Conservation (phyloP, 2,113 vertebrate species). For the Tylochromis polylepis region DNA sequence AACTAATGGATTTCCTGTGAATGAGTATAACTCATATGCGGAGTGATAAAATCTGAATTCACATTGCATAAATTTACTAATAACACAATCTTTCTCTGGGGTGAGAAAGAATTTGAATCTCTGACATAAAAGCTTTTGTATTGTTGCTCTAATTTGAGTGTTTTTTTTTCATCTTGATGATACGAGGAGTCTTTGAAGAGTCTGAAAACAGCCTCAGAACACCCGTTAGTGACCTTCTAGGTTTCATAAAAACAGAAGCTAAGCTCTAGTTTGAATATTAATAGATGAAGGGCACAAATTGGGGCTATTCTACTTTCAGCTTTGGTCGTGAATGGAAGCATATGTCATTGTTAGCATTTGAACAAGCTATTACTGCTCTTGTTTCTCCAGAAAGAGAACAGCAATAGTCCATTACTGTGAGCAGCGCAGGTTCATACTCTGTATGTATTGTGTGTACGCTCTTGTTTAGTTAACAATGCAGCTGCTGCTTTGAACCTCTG, state of each 20-base stretch:
- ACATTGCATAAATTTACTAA: background rate
- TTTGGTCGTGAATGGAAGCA: background rate
- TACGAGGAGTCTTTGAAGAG: background rate
- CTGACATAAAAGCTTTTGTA: background rate
- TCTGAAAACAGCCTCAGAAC: background rate
- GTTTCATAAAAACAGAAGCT: background rate
- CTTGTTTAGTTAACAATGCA: background rate
- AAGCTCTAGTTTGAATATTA: background rate
- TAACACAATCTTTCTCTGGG: background rate
- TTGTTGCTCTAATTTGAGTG: background rate
- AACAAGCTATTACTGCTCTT: background rate
- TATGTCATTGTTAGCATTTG: background rate
- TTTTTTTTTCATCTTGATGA: accelerated
- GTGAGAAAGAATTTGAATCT: background rate
- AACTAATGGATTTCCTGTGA: background rate
- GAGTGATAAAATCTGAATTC: background rate
- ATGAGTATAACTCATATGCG: background rate
- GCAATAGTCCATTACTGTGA: background rate
- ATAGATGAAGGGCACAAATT: background rate
- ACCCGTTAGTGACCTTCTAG: background rate
- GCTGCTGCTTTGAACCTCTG: background rate
- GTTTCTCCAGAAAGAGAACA: background rate
- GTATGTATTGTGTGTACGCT: background rate
- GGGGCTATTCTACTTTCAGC: background rate
- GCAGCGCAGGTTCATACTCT: background rate